Conservation (phyloP, 2,113 vertebrate genomes). For the Eulemur macaco region DNA sequence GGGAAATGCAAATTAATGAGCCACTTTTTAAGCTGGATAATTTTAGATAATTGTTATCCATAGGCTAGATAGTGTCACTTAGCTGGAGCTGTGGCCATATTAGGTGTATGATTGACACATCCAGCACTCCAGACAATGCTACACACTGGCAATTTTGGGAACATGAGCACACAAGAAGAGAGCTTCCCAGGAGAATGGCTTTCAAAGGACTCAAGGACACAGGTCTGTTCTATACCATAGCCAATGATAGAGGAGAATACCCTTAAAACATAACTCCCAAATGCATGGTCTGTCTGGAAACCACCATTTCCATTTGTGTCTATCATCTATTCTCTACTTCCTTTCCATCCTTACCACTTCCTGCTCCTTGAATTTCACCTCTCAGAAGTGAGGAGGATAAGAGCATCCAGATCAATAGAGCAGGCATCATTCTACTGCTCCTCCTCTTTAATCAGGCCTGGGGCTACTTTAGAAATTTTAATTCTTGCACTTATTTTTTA, state of each 20-base stretch:
- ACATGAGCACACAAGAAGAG: not conserved
- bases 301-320: not conserved
- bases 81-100: not conserved
- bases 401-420: not conserved
- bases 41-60: not conserved
- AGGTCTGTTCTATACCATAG: not conserved
- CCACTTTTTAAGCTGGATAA: not conserved
- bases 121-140: not conserved
- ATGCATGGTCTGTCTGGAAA: not conserved
- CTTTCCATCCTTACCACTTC: not conserved
- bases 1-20: not conserved
- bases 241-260: not conserved
- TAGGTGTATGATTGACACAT: not conserved
- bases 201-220: not conserved
- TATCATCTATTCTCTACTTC: not conserved
- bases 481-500: conserved; percentile 18
- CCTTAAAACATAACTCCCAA: not conserved
- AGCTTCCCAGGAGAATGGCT: not conserved
- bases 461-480: not conserved
- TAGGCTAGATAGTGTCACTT: not conserved
- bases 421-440: not conserved
- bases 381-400: not conserved
- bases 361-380: not conserved
- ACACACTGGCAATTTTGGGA: not conserved
- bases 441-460: not conserved